Conservation (phyloP, 2,797 vertebrate genomes). For the Octomys mimax region DNA sequence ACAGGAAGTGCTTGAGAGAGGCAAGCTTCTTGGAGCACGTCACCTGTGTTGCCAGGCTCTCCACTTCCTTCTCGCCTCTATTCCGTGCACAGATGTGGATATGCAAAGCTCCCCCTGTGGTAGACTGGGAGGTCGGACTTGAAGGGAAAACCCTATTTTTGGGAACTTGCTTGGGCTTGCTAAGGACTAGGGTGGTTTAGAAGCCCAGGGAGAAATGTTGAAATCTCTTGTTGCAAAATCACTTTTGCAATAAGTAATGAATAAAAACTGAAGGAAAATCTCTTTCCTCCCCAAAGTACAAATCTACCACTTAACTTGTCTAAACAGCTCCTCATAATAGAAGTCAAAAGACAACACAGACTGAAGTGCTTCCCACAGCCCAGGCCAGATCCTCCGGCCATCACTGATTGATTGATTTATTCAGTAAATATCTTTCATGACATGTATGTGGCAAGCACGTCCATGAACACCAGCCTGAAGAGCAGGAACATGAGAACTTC, state of each 20-base stretch:
- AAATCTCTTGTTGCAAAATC: constrained; percentile 84
- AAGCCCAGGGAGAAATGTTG: constrained; percentile 77
- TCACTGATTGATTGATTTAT: constrained; percentile 61
- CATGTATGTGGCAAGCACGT: not conserved
- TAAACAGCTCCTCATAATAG: constrained; percentile 75
- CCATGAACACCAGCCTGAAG: not conserved
- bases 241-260: constrained; percentile 82
- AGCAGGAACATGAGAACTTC: not conserved
- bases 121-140: constrained; percentile 58
- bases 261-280: constrained; percentile 80
- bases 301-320: constrained; percentile 75
- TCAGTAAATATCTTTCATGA: constrained; percentile 53
- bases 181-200: constrained; percentile 70
- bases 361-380: constrained; percentile 69
- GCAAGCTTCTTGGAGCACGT: constrained; percentile 25
- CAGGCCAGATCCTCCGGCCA: constrained; percentile 61
- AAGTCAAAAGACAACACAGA: constrained; percentile 67
- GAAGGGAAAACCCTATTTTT: constrained; percentile 77
- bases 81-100: constrained; percentile 56
- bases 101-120: constrained; percentile 70
- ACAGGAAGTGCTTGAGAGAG: not conserved
- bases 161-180: constrained; percentile 72
- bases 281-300: constrained; percentile 80
- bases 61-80: constrained; percentile 67
- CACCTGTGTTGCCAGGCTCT: not conserved